Conservation (phyloP, 2,113 vertebrate genomes). For the Danionella cerebrum region DNA sequence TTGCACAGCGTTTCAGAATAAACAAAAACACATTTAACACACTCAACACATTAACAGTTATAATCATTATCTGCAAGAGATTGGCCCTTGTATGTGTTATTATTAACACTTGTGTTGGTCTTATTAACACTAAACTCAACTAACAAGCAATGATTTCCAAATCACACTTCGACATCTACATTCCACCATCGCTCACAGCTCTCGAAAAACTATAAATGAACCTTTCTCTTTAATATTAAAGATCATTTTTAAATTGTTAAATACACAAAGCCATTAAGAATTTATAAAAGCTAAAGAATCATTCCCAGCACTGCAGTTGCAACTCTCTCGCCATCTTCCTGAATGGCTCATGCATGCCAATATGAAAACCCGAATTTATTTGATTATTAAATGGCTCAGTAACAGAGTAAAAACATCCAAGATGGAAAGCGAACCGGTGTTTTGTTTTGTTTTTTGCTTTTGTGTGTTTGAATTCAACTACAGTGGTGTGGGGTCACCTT, state of each 20-base stretch:
- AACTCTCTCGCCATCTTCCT: conserved; percentile 9
- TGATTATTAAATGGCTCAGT: conserved; percentile 20
- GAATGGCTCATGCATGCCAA: conserved; percentile 20
- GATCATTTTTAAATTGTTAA: conserved; percentile 8
- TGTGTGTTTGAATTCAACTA: neutral
- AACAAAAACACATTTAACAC: no score
- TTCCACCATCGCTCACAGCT: neutral
- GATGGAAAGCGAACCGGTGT: neutral
- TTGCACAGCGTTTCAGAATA: no score
- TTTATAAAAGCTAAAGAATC: neutral
- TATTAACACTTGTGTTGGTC: no score
- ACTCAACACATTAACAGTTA: no score
- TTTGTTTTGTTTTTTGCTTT: no score
- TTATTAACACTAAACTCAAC: no score
- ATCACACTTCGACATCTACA: neutral
- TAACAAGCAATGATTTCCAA: neutral
- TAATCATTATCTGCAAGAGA: no score
- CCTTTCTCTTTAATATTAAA: neutral
- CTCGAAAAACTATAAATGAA: neutral
- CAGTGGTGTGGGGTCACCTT: conserved; percentile 18
- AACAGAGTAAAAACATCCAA: neutral
- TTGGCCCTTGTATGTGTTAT: no score
- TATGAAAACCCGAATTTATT: conserved; percentile 14
- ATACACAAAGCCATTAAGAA: conserved; percentile 12
- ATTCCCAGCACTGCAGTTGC: neutral